These are phyloP conservation scores for Perizoma flavofasciatum DNA, from an alignment of 2,888 invertebrate genomes.

Conservation along the genomic window DNA sequence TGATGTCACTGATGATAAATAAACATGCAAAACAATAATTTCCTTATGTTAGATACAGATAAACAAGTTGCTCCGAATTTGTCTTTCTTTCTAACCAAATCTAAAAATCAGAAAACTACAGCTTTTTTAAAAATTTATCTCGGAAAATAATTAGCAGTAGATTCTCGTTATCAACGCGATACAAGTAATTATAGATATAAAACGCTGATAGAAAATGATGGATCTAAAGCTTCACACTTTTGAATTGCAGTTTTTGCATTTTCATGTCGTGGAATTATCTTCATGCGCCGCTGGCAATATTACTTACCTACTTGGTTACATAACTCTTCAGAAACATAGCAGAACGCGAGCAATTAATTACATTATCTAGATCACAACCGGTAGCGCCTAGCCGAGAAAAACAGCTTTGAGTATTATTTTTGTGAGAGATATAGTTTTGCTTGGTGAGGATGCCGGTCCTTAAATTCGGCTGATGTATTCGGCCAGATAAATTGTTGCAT, in stretches of 20 bases:
- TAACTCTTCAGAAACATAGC: constrained; percentile 35
- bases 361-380: constrained; percentile 41
- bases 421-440: constrained; percentile 55
- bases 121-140: too few relatives aligned
- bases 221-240: constrained; percentile 20
- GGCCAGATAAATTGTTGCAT: constrained; percentile 75
- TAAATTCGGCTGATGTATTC: constrained; percentile 56
- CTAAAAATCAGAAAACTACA: too few relatives aligned
- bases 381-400: constrained; percentile 41
- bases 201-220: constrained; percentile 2
- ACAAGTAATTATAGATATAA: neutral
- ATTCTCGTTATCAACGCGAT: neutral
- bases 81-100: too few relatives aligned
- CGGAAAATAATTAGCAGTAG: too few relatives aligned
- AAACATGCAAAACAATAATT: too few relatives aligned
- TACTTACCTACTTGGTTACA: constrained; percentile 25
- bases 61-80: too few relatives aligned
- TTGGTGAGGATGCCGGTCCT: constrained; percentile 49
- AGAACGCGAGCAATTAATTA: constrained; percentile 41
- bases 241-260: constrained; percentile 21
- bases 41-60: too few relatives aligned
- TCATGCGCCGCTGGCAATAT: constrained; percentile 29
- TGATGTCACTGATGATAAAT: too few relatives aligned
- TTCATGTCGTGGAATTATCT: constrained; percentile 28
- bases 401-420: constrained; percentile 39